phyloP scores from a whole-genome alignment of 2,797 vertebrate genomes.

The Cetoscarus ocellatus region DNA sequence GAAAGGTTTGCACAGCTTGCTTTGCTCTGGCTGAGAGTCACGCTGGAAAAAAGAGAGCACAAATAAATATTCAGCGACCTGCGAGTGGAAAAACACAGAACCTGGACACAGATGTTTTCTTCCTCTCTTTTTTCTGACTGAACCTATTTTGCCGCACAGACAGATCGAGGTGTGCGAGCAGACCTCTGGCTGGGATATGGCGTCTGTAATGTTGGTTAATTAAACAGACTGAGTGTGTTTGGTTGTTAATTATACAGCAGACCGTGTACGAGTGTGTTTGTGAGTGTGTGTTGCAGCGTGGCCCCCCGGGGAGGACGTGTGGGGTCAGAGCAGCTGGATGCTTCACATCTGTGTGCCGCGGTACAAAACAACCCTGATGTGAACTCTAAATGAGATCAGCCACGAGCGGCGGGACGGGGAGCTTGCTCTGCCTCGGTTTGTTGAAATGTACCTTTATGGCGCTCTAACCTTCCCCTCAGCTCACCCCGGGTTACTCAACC shows the following conservation, averaged over 20 bases:
- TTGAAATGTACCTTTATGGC: constrained; percentile 12
- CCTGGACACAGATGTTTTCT: constrained; percentile 51
- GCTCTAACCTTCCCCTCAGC: constrained; percentile 41
- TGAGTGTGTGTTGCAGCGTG: constrained; percentile 20
- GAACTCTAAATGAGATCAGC: constrained; percentile 52
- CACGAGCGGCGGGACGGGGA: constrained; percentile 14
- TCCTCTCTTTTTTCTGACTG: constrained; percentile 7
- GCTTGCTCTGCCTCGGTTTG: background rate
- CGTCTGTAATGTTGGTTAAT: constrained; percentile 70
- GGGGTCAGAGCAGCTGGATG: constrained; percentile 75
- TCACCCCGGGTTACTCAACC: background rate
- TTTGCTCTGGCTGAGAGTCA: constrained; percentile 59
- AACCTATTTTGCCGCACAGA: background rate
- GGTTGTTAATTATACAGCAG: constrained; percentile 62
- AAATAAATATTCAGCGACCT: constrained; percentile 31
- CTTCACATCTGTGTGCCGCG: constrained; percentile 68
- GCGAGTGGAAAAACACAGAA: constrained; percentile 36
- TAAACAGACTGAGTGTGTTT: constrained; percentile 60
- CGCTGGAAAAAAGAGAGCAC: constrained; percentile 20
- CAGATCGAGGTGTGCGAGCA: constrained; percentile 35
- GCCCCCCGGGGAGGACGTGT: constrained; percentile 65
- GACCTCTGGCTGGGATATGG: constrained; percentile 44
- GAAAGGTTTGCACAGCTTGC: constrained; percentile 69
- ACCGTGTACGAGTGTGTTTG: constrained; percentile 29
- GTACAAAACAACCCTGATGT: constrained; percentile 58